Evolutionary conservation across 2,797 vertebrate species (phyloP), one percentile per base, ranked within the genome.

Genomic region (Ambastaia sidthimunki): DNA sequence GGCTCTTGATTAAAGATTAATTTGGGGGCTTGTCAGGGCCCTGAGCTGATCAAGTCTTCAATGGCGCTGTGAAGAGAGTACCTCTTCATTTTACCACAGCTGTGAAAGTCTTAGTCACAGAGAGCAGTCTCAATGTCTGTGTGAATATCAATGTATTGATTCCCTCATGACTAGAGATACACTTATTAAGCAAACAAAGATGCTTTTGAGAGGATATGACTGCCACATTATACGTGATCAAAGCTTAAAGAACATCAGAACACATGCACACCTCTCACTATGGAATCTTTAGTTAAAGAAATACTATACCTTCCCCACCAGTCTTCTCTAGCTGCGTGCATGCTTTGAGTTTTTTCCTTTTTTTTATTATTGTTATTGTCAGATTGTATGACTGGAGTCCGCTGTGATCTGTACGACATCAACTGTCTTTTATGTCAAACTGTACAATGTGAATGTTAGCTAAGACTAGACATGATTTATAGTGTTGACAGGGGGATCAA

Each of bases 1-100:
- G 54, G 52, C 81, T 83, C 81, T 85, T 78, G 81, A 85, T 78
- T 85, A 82, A 74, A 83, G 71, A 54, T 73, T 78, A 67, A 80
- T 80, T 78, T 78, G 74, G 67, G 77, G 74, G 71, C 50, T 81
- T 74, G 66, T 77, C 70, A 78, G 70, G 31, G 59, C 52, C 41
- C 78, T 71, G 71, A 78, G 74, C 65, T 82, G 78, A 78, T 85
- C 65, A 78, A 74, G 80, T 78, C 67, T 66, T 81, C 63, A 59
- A 31, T 50, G 66, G 44, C 7, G 15, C 65, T 52, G 66, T 50
- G 44, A 76, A 70, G 47, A 63, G 71, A 68, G 71, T 59, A 75
- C 34, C 44, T 68, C 79, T 81, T 77, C 44, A 78, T 78, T 60
- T 81, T 19, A 79, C 72, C 67, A 52, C 71, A 72, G 54, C 81